Evolutionary conservation across 2,888 invertebrate genomes (phyloP).

Genomic region (Patella caerulea): DNA sequence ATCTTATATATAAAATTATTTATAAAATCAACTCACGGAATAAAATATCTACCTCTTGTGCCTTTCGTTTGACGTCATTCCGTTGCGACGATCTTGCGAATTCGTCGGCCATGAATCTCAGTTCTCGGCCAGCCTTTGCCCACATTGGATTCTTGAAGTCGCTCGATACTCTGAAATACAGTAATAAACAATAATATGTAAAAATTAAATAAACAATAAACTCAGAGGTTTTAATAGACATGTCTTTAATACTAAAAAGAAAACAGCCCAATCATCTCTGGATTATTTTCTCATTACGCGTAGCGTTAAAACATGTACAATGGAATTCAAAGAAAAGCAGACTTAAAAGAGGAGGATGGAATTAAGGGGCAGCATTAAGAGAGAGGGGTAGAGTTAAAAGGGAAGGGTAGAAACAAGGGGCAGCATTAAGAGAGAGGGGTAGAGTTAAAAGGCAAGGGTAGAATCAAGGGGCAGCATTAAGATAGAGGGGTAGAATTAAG

Average conservation of each 20-base stretch:
- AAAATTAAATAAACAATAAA: too few species aligned
- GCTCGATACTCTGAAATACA: too few species aligned
- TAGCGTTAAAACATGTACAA: not conserved
- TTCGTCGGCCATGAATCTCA: conserved; percentile 61
- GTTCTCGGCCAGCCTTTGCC: conserved; percentile 56
- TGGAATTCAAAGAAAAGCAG: not conserved
- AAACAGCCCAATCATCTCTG: not conserved
- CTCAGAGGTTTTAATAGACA: not conserved
- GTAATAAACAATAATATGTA: too few species aligned
- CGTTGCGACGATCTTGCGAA: conserved; percentile 61
- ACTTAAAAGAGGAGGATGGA: not conserved
- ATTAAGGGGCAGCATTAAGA: too few species aligned
- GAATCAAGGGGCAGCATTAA: too few species aligned
- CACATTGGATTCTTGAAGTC: conserved; percentile 47
- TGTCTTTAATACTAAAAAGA: not conserved
- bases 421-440: too few species aligned
- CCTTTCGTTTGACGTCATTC: conserved; percentile 47
- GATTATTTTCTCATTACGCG: not conserved
- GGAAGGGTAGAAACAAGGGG: not conserved
- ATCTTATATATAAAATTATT: too few species aligned
- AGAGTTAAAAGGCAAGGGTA: not conserved
- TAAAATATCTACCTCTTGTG: conserved; percentile 47
- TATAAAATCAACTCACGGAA: too few species aligned
- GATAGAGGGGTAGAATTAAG: too few species aligned
- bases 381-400: not conserved